Evolutionary conservation across 1,140 invertebrate species (phyloP), one percentile per base, ranked within the genome.

Genomic region (Leucophenga varia): DNA sequence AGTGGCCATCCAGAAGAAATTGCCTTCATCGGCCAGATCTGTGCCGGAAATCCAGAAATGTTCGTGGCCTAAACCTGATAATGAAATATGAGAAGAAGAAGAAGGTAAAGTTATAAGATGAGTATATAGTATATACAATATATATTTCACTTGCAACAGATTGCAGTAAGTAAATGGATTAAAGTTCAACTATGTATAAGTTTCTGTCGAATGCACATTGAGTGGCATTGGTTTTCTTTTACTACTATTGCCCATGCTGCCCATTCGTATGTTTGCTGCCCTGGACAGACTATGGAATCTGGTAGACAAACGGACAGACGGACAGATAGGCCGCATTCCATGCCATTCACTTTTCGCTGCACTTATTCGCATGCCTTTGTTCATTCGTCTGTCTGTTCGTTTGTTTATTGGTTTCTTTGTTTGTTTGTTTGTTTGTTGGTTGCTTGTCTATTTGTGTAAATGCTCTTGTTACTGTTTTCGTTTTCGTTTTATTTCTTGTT

Each of bases 31-130:
- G 7, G 89, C 91, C 67, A 92, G 84, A 75, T 94, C 91, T 2
- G 91, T 93, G 37, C 91, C 91, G 13, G 89, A 90, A 18, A 89
- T 93, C 91, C 91, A 94, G 79, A 94, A 94, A 67, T 94, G 91
- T 63, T 94, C 91, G 59, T 90, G 84, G 7, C 90, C 90, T 37
- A 91, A 82, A 32, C 91, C 88, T 89, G 61, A 42, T 57, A 51
- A 47, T 42, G 39, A 40, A 49, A 35, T 19, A 13, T 14, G 36
- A 43, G 21, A n/a, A 37, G 5, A n/a, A n/a, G n/a, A n/a, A n/a
- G n/a, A n/a, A n/a, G n/a, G n/a, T n/a, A n/a, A n/a, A n/a, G n/a
- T n/a, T n/a, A n/a, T n/a, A n/a, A n/a, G n/a, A n/a, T 25, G 22
- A 25, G 22, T 25, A 10, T 25, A 25, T n/a, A n/a, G n/a, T n/a